A percentile compares a stretch with the other conserved stretches of the same genome.
Conservation (phyloP, 2,888 invertebrate genomes). For the Chymomyza fuscimana region DNA sequence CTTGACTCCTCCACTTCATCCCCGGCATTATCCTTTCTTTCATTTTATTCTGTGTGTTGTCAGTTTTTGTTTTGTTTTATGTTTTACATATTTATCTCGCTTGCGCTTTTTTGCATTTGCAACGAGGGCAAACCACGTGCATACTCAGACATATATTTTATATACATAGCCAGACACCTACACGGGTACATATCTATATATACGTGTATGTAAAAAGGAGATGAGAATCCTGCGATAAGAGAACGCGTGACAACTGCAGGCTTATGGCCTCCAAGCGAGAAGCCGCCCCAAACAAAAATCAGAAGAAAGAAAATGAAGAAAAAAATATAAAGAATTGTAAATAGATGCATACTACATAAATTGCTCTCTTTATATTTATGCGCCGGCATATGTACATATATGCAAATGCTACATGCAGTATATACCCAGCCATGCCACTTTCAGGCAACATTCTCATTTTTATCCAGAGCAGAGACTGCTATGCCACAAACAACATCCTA, state of each 20-base stretch:
- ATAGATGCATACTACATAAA: slow-evolving; percentile 70
- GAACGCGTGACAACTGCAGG: slow-evolving; percentile 38
- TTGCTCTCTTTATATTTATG: slow-evolving; percentile 67
- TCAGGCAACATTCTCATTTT: neutral
- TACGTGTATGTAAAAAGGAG: slow-evolving; percentile 57
- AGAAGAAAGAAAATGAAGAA: slow-evolving; percentile 2
- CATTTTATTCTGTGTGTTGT: neutral
- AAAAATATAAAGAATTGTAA: slow-evolving; percentile 42
- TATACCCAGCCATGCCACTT: neutral
- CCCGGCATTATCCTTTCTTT: neutral
- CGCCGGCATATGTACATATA: slow-evolving; percentile 37
- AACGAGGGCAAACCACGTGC: slow-evolving; percentile 59
- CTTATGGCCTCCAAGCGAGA: slow-evolving; percentile 26
- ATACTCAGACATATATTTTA: slow-evolving; percentile 14
- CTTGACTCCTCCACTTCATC: neutral
- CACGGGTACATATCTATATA: neutral
- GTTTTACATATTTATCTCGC: slow-evolving; percentile 42
- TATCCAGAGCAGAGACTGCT: neutral
- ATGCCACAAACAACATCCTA: neutral
- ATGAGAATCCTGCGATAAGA: slow-evolving; percentile 21
- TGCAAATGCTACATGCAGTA: neutral
- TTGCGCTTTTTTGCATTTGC: slow-evolving; percentile 64
- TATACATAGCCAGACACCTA: neutral
- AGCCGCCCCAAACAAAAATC: neutral
- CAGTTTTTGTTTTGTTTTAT: slow-evolving; percentile 12